Evolutionary conservation across 2,113 vertebrate genomes (phyloP).

Genomic region (Mobula hypostoma): DNA sequence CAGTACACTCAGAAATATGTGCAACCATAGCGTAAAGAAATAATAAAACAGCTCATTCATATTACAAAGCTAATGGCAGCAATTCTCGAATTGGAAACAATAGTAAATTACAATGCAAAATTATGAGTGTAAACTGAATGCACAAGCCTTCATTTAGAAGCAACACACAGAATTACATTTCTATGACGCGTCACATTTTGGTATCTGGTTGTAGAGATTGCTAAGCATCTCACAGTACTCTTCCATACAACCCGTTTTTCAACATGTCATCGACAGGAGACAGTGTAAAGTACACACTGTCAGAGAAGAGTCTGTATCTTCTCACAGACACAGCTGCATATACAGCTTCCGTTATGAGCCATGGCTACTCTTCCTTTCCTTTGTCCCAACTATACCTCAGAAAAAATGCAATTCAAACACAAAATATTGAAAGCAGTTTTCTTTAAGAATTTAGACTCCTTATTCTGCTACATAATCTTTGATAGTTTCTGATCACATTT

Average conservation of each 20-base stretch:
- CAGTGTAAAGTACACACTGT: background rate
- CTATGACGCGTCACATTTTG: background rate
- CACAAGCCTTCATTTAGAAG: background rate
- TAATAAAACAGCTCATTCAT: background rate
- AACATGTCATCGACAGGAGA: background rate
- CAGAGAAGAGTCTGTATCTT: background rate
- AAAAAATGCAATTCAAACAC: background rate
- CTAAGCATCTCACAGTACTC: background rate
- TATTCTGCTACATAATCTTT: background rate
- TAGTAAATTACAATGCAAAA: background rate
- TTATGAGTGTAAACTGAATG: background rate
- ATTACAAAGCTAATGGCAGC: background rate
- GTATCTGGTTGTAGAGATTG: background rate
- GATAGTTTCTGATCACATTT: background rate
- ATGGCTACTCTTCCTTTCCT: background rate
- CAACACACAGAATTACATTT: background rate
- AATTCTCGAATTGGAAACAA: background rate
- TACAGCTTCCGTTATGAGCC: background rate
- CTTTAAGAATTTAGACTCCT: background rate
- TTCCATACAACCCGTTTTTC: background rate
- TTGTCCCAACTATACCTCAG: background rate
- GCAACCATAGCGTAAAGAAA: background rate
- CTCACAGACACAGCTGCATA: background rate
- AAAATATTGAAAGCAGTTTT: background rate
- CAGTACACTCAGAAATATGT: background rate